Percentiles rank a stretch among this genome's conserved stretches.
These are phyloP conservation scores for Pampus argenteus DNA, from an alignment of 2,797 vertebrate species.

Conservation along the genomic window DNA sequence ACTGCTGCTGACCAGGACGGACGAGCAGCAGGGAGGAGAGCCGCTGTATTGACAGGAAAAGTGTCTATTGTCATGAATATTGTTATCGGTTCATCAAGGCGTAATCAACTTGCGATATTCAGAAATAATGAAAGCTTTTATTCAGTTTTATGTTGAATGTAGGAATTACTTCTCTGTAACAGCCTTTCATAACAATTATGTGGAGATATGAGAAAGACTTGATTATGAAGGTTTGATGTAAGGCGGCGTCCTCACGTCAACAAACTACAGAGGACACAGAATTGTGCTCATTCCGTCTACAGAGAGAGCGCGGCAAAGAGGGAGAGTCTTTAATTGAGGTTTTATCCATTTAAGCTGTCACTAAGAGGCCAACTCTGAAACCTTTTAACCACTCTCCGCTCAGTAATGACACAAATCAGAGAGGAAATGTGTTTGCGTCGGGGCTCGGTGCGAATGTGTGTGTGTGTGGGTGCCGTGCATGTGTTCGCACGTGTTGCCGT, in stretches of 20 bases:
- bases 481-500: slow-evolving; percentile 38
- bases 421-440: slow-evolving; percentile 74
- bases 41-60: neutral
- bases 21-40: slow-evolving; percentile 35
- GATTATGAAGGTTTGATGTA: slow-evolving; percentile 40
- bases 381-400: slow-evolving; percentile 82
- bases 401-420: slow-evolving; percentile 84
- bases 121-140: neutral
- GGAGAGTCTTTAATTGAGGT: slow-evolving; percentile 82
- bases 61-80: slow-evolving; percentile 31
- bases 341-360: slow-evolving; percentile 85
- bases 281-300: slow-evolving; percentile 71
- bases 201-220: slow-evolving; percentile 34
- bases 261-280: slow-evolving; percentile 63
- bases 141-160: neutral
- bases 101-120: slow-evolving; percentile 12
- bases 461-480: slow-evolving; percentile 33
- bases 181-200: slow-evolving; percentile 44
- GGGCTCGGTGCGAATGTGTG: slow-evolving; percentile 44
- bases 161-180: slow-evolving; percentile 11
- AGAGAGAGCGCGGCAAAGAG: slow-evolving; percentile 47
- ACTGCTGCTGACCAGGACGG: slow-evolving; percentile 33
- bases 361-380: slow-evolving; percentile 81
- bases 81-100: slow-evolving; percentile 2
- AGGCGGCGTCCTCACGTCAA: slow-evolving; percentile 40